Evolutionary conservation across 2,888 invertebrate species (phyloP), one percentile per base, ranked within the genome.

Genomic region (Margaritifera margaritifera): DNA sequence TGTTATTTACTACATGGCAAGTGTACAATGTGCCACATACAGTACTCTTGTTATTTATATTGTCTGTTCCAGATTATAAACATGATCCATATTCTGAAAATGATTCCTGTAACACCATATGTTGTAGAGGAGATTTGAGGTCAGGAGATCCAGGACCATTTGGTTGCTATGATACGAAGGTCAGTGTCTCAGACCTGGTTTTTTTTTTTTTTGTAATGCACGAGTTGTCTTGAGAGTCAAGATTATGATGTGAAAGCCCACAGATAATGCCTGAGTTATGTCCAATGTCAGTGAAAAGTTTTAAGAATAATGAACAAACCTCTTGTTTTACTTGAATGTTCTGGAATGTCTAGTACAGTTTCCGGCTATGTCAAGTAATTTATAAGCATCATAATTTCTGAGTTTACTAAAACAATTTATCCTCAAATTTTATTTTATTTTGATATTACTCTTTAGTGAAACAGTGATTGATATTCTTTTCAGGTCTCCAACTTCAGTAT

Each of bases 151-250:
- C 86, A 19, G 68, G 72, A 51, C 78, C 87, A 56, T 69, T 70
- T 74, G 88, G 89, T 69, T 89, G 89, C 74, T 87, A 86, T 79
- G 89, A 89, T 75, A 87, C 89, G 11, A 89, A 89, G 83, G 87
- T 87, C 55, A 62, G 50, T 42, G 2, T 42, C 42, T 42, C 11
- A 15, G n/a, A 18, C 24, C 24, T 22, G 18, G 18, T 11, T 56
- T n/a, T 11, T 56, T 15, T n/a, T 24, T 56, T 56, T 15, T 2
- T 22, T n/a, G n/a, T 15, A 56, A 24, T 24, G n/a, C 56, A 56
- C 11, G 51, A 51, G 20, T 22, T n/a, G n/a, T n/a, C n/a, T n/a
- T n/a, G n/a, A n/a, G n/a, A n/a, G 3, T 42, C 11, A 42, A 11
- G 42, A 42, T 42, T 42, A 42, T 15, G 11, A 42, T 42, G 15